phyloP scores from a whole-genome alignment of 2,113 vertebrate genomes.

The Paramisgurnus dabryanus region DNA sequence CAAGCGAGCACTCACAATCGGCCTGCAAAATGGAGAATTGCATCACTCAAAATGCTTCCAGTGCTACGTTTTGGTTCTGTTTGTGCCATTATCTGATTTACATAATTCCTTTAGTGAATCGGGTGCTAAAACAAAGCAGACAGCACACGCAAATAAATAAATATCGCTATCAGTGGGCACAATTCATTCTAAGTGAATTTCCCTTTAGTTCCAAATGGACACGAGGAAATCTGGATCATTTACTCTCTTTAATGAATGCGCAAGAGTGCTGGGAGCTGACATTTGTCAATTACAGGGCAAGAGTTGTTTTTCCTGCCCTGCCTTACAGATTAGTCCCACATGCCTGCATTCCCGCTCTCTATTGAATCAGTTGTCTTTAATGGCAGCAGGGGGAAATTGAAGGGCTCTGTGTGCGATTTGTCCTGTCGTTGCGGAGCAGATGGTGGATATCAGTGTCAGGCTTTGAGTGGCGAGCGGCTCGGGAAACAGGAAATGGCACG shows the following conservation, averaged over 20 bases:
- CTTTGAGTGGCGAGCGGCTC: constrained; percentile 54
- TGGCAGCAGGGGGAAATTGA: constrained; percentile 54
- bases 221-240: constrained; percentile 8
- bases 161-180: neutral
- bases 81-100: no score
- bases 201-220: constrained; percentile 1
- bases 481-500: constrained; percentile 66
- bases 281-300: constrained; percentile 46
- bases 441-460: constrained; percentile 58
- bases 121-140: neutral
- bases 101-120: no score
- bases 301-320: constrained; percentile 45
- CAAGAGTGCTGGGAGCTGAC: constrained; percentile 33
- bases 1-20: no score
- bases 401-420: constrained; percentile 51
- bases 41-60: no score
- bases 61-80: no score
- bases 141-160: neutral
- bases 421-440: constrained; percentile 49
- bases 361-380: constrained; percentile 54
- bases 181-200: neutral
- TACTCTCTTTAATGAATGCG: constrained; percentile 34
- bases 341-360: constrained; percentile 58
- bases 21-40: no score
- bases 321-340: constrained; percentile 55